A percentile compares a stretch with the other conserved stretches of the same genome.
These are phyloP conservation scores for Drosophila tropicalis DNA, from an alignment of 1,140 invertebrate genomes.

Conservation along the genomic window DNA sequence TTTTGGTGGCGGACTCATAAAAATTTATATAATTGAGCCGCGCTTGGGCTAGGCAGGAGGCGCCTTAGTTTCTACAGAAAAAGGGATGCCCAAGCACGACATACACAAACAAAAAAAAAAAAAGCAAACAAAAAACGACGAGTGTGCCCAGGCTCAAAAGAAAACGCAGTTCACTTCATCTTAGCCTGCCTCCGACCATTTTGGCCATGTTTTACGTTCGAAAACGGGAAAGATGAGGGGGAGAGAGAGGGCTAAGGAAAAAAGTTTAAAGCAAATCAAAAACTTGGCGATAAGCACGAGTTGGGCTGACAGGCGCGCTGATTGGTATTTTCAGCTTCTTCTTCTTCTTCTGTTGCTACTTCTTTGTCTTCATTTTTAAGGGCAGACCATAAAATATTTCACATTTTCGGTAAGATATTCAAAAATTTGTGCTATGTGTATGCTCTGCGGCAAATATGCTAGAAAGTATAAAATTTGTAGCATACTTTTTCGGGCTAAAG, in stretches of 20 bases:
- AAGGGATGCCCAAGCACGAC: slow-evolving; percentile 25
- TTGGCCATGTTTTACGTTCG: slow-evolving; percentile 35
- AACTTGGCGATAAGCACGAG: slow-evolving; percentile 79
- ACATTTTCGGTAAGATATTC: slow-evolving; percentile 63
- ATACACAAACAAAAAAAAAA: slow-evolving; percentile 16
- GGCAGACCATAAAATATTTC: slow-evolving; percentile 73
- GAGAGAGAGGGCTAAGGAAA: slow-evolving; percentile 28
- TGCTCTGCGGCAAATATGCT: slow-evolving; percentile 54
- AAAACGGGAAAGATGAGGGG: slow-evolving; percentile 11
- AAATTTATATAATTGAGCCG: slow-evolving; percentile 79
- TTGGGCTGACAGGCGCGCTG: slow-evolving; percentile 74
- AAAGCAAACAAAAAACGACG: slow-evolving; percentile 50
- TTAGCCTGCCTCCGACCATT: slow-evolving; percentile 21
- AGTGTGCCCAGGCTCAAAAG: slow-evolving; percentile 57
- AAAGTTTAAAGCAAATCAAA: slow-evolving; percentile 81
- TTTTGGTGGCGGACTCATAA: slow-evolving; percentile 61
- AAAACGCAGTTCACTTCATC: slow-evolving; percentile 46
- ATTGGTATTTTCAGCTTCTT: slow-evolving; percentile 68
- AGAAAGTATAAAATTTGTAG: slow-evolving; percentile 64
- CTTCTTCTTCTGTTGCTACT: slow-evolving; percentile 6
- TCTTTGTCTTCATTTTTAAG: slow-evolving; percentile 35
- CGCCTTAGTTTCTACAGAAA: slow-evolving; percentile 16
- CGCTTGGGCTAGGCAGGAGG: slow-evolving; percentile 41
- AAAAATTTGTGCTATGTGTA: slow-evolving; percentile 65
- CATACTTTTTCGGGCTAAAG: slow-evolving; percentile 46